These are phyloP conservation scores for Nematopogon swammerdamellus DNA, from an alignment of 2,888 invertebrate species.

Conservation along the genomic window DNA sequence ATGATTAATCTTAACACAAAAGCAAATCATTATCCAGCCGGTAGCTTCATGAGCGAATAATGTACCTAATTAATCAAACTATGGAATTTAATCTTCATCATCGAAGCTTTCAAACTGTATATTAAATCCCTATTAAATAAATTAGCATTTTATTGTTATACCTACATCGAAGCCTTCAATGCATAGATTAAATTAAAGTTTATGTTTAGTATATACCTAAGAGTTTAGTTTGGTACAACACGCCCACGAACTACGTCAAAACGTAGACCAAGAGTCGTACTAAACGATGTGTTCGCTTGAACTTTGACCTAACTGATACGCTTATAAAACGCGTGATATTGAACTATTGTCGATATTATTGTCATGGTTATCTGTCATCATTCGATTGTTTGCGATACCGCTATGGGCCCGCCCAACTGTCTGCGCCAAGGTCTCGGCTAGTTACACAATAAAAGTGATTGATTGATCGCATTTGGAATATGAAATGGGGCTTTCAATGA, in stretches of 20 bases:
- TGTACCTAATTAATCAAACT: neutral
- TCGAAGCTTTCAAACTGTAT: neutral
- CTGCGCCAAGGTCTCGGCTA: neutral
- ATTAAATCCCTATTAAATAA: neutral
- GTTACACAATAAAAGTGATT: neutral
- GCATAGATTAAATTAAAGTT: no score
- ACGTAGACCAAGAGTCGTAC: no score
- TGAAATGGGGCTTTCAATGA: no score
- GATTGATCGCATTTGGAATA: no score
- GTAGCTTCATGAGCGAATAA: neutral
- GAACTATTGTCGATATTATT: neutral
- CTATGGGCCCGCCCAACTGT: neutral
- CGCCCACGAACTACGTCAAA: no score
- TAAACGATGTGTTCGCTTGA: neutral
- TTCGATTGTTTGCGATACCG: neutral
- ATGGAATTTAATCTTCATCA: neutral
- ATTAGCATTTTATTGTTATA: neutral
- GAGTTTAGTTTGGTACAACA: no score
- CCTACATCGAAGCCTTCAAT: neutral
- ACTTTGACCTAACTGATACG: neutral
- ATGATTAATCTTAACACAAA: no score
- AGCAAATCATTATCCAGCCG: neutral
- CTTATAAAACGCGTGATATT: neutral
- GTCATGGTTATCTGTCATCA: neutral
- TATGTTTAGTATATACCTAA: no score